A percentile compares a stretch with the other conserved stretches of the same genome.
Evolutionary conservation across 1,140 invertebrate species (phyloP).

Genomic region (Aradophagus sp.): DNA sequence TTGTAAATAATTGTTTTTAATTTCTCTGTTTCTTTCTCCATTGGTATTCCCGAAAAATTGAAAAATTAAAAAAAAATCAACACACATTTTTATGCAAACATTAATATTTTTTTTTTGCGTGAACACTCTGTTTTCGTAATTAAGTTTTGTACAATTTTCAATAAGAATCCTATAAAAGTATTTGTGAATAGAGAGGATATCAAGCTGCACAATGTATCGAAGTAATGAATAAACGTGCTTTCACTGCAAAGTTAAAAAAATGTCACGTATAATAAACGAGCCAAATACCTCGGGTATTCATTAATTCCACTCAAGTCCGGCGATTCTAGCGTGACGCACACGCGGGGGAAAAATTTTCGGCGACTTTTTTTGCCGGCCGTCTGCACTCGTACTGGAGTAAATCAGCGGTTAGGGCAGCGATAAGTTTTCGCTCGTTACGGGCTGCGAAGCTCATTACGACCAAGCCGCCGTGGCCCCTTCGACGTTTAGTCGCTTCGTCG

Average conservation of each 20-base stretch:
- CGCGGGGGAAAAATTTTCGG: conserved; percentile 18
- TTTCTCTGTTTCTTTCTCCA: too few relatives aligned
- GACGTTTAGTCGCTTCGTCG: conserved; percentile 53
- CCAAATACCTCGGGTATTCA: conserved; percentile 35
- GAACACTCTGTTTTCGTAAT: too few relatives aligned
- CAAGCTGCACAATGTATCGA: conserved; percentile 50
- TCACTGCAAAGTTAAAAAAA: conserved; percentile 24
- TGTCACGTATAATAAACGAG: conserved; percentile 26
- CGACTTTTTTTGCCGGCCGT: conserved; percentile 30
- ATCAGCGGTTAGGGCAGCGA: conserved; percentile 56
- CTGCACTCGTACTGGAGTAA: conserved; percentile 35
- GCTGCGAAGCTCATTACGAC: conserved; percentile 60
- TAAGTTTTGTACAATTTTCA: too few relatives aligned
- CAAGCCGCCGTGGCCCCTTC: conserved; percentile 42
- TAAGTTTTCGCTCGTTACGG: conserved; percentile 64
- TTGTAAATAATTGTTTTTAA: too few relatives aligned
- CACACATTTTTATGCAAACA: too few relatives aligned
- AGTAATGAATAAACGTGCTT: conserved; percentile 41
- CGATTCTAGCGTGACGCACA: conserved; percentile 8
- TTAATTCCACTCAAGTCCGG: conserved; percentile 26
- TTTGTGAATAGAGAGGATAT: too few relatives aligned
- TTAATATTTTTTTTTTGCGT: too few relatives aligned
- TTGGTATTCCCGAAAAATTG: too few relatives aligned
- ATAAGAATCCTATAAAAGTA: too few relatives aligned
- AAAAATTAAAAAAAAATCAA: too few relatives aligned